Evolutionary conservation across 2,888 invertebrate genomes (phyloP).

Genomic region (Eurytoma californica): DNA sequence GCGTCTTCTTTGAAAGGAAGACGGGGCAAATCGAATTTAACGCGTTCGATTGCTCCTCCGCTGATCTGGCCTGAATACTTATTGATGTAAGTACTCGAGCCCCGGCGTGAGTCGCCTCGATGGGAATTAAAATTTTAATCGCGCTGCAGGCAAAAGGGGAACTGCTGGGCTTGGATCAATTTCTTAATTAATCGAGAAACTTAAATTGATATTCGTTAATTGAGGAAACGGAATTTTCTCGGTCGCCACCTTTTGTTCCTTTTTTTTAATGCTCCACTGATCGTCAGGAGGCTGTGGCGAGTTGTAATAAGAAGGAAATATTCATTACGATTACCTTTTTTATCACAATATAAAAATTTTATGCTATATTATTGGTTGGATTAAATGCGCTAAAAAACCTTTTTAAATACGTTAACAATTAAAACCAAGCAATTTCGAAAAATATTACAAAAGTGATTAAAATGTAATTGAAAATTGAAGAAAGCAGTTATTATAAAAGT

Average conservation of each 20-base stretch:
- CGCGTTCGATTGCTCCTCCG: slow-evolving; percentile 58
- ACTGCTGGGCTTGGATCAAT: slow-evolving; percentile 43
- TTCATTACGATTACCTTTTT: slow-evolving; percentile 18
- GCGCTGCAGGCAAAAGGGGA: slow-evolving; percentile 2
- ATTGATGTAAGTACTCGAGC: slow-evolving; percentile 11
- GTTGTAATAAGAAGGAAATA: slow-evolving; percentile 50
- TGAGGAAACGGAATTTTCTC: slow-evolving; percentile 36
- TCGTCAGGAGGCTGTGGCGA: slow-evolving; percentile 21
- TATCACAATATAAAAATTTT: too few species aligned
- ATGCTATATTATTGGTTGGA: too few species aligned
- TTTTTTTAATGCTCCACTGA: not conserved
- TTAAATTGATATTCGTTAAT: slow-evolving; percentile 56
- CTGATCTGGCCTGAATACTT: slow-evolving; percentile 24
- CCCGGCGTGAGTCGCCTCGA: slow-evolving; percentile 8
- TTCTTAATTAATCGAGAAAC: slow-evolving; percentile 58
- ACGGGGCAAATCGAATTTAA: slow-evolving; percentile 55
- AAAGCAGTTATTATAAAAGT: too few species aligned
- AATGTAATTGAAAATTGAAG: too few species aligned
- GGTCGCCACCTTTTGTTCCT: not conserved
- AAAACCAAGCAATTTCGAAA: too few species aligned
- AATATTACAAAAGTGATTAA: too few species aligned
- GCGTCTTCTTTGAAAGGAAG: slow-evolving; percentile 31
- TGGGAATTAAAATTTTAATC: slow-evolving; percentile 56
- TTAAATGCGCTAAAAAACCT: too few species aligned
- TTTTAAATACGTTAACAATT: too few species aligned